Base-by-base conservation (phyloP, 2,113 vertebrate species). In the Gambusia holbrooki region DNA sequence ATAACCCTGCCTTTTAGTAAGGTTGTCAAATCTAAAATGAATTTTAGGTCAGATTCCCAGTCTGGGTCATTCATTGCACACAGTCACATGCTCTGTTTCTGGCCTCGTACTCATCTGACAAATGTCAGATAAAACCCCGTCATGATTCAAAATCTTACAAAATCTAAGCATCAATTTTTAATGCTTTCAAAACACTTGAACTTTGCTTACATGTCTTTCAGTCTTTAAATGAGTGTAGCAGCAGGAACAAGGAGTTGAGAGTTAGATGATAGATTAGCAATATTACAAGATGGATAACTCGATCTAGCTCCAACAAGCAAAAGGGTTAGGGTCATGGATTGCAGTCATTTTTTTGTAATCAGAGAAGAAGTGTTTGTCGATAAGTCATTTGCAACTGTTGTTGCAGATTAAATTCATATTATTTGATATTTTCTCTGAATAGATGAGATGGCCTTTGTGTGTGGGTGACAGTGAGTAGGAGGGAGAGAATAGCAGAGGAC, bases 361-460 rank as follows among this genome's bases (percentile, higher is more conserved):
- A 75, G 61, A 45, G 51, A 73, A 61, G 51, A 80, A 40, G 66
- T 79, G 69, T 82, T 87, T 81, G 78, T 85, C 79, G 76, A 87
- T 84, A 87, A 82, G 61, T 77, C 22, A 80, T 84, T 87, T 87
- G 82, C 29, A 73, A 80, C 85, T 74, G 35, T 74, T 71, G 45
- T 22, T 62, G 32, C 48, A 62, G 63, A 78, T 78, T 80, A 66
- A 76, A 82, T 63, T 84, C 40, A 73, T 77, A 75, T 51, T 64
- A 69, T 58, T 71, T 61, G 22, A 71, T 77, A 45, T 62, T 71
- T 61, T 69, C 15, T 14, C 4, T 80, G 66, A 82, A 72, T 58
- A 48, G 13, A 68, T 67, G 63, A 19, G 25, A 42, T 17, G 58
- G 12, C 22, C 15, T 37, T 66, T 69, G 51, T 62, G 42, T 65